Conservation (phyloP, 2,797 vertebrate species). For the Rhinophrynus dorsalis region DNA sequence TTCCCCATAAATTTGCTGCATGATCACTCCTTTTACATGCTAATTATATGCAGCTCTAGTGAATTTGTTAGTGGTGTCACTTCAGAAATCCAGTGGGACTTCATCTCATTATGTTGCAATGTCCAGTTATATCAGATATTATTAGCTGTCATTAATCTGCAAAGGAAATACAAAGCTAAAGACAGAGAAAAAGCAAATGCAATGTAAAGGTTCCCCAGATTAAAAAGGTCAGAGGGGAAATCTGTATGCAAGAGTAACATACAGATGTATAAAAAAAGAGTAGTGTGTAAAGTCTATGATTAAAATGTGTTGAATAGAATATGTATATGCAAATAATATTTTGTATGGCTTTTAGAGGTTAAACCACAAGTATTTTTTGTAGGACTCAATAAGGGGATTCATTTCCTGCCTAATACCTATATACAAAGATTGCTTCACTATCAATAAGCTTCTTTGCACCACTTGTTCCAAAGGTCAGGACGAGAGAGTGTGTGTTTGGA, state of each 20-base stretch:
- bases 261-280: slow-evolving; percentile 33
- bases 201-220: slow-evolving; percentile 64
- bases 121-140: slow-evolving; percentile 99
- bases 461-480: too few species aligned
- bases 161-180: slow-evolving; percentile 72
- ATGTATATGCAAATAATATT: too few species aligned
- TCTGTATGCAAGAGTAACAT: slow-evolving; percentile 61
- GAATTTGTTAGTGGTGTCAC: slow-evolving; percentile 99
- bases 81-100: slow-evolving; percentile 92
- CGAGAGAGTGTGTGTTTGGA: too few species aligned
- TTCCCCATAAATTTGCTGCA: slow-evolving; percentile 88
- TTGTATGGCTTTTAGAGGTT: too few species aligned
- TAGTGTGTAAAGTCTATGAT: too few species aligned
- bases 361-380: too few species aligned
- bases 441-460: too few species aligned
- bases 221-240: slow-evolving; percentile 74
- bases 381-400: too few species aligned
- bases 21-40: slow-evolving; percentile 90
- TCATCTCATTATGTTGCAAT: slow-evolving; percentile 95
- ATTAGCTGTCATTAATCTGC: slow-evolving; percentile 99
- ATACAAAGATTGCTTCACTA: too few species aligned
- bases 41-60: slow-evolving; percentile 88
- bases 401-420: too few species aligned
- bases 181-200: slow-evolving; percentile 72
- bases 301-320: too few species aligned